Base-by-base conservation (phyloP, 2,113 vertebrate genomes). In the Halcyon malimbica region DNA sequence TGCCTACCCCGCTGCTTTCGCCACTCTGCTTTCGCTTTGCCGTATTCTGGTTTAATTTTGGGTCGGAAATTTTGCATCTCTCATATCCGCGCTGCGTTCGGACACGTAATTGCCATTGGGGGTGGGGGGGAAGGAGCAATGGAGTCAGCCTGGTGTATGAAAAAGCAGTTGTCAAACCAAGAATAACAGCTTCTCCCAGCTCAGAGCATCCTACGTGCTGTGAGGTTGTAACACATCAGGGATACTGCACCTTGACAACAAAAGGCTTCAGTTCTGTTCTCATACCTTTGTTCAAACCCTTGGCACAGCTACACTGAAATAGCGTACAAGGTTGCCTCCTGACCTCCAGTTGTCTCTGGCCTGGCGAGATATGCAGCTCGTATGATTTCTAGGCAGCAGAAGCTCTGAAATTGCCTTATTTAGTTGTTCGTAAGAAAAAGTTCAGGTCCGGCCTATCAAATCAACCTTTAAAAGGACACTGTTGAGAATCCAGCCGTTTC, bases 341-440 rank as follows among this genome's bases (percentile, higher is more conserved):
- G 80, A 81, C 83, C 91, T 67, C 95, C 89, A 83, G 92, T 87
- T 74, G 87, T 86, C 95, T 97, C 96, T 96, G 94, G 93, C 93
- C 96, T 82, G 90, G 89, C 79, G 18, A 96, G 93, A 94, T 80
- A 96, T 65, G 42, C 77, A 69, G 94, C 96, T 90, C 31, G 46
- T 75, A 74, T 74, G 90, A 94, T 95, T 97, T 97, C 96, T 95
- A 90, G 91, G 95, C 95, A 96, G 96, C 94, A 97, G 97, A 94
- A 97, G 95, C 96, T 97, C 97, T 97, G 96, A 69, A 84, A 90
- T 87, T 82, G 90, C 95, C 50, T 78, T 76, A 75, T 94, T 93
- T 94, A 93, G 76, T 82, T 71, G 89, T 76, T 82, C 37, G 1
- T 76, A 39, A 68, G 71, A 92, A 76, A 63, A 89, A 57, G 37